phyloP scores from a whole-genome alignment of 2,888 invertebrate genomes.

The Microctonus hyperodae region DNA sequence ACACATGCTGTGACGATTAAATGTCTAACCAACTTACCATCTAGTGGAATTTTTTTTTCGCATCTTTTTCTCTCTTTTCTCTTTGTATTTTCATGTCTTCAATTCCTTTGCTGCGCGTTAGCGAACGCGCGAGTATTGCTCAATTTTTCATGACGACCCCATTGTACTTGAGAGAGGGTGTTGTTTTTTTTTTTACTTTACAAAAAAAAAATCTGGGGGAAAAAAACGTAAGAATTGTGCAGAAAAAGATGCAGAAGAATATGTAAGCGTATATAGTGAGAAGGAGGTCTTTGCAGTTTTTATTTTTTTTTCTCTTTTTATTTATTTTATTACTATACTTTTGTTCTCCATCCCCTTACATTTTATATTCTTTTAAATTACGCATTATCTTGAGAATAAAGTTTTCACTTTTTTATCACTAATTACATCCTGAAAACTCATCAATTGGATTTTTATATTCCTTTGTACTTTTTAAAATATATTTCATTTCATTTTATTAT shows the following conservation, averaged over 20 bases:
- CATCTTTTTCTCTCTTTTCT: background rate
- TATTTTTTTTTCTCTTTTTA: background rate
- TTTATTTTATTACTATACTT: background rate
- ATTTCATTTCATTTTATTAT: too few species aligned
- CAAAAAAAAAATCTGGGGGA: background rate
- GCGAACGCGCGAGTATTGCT: conserved; percentile 34
- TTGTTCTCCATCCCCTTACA: conserved; percentile 1
- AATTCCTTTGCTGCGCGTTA: background rate
- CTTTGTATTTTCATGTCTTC: background rate
- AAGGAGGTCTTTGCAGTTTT: background rate
- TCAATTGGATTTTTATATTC: background rate
- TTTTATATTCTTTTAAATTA: too few species aligned
- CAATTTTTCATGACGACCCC: conserved; percentile 39
- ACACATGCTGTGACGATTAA: conserved; percentile 8
- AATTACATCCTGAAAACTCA: background rate
- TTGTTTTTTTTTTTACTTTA: conserved; percentile 13
- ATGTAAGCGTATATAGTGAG: background rate
- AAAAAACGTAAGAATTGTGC: background rate
- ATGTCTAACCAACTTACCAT: conserved; percentile 13
- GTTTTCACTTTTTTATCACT: background rate
- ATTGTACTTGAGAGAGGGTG: conserved; percentile 28
- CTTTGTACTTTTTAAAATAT: too few species aligned
- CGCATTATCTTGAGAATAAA: background rate
- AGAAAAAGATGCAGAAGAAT: background rate
- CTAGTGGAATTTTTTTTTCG: background rate